phyloP scores from a whole-genome alignment of 2,113 vertebrate genomes.

The Brachypteracias leptosomus region DNA sequence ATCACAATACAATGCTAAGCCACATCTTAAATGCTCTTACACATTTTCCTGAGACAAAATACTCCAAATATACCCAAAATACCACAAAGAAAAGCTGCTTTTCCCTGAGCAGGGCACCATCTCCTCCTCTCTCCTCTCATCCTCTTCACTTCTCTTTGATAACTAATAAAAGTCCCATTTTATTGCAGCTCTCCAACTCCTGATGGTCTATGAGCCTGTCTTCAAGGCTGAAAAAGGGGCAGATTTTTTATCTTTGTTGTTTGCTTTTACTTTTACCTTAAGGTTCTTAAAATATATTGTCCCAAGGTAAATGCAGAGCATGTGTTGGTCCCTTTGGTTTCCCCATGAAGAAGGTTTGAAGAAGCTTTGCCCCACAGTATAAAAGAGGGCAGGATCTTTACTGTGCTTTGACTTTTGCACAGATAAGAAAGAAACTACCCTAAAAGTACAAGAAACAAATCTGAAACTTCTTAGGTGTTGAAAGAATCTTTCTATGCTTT shows the following conservation, averaged over 20 bases:
- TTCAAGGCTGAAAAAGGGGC: neutral
- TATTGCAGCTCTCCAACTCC: neutral
- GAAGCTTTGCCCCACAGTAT: neutral
- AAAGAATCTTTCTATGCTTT: neutral
- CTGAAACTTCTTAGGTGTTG: neutral
- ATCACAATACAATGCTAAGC: neutral
- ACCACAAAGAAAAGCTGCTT: neutral
- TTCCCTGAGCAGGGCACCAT: neutral
- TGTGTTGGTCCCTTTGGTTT: neutral
- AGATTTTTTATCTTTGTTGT: neutral
- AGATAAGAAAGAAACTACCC: neutral
- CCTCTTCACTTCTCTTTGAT: neutral
- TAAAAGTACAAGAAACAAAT: neutral
- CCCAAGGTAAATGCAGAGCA: neutral
- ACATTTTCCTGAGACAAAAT: fast-evolving
- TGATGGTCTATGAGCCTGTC: neutral
- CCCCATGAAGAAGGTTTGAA: neutral
- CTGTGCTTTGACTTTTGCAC: neutral
- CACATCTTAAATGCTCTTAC: neutral
- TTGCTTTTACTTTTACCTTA: neutral
- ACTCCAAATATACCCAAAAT: neutral
- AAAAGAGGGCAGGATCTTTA: neutral
- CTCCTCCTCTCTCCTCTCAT: neutral
- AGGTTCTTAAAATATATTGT: neutral
- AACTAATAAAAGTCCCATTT: neutral